phyloP scores from a whole-genome alignment of 2,888 invertebrate species.

The Drosophila borborema region DNA sequence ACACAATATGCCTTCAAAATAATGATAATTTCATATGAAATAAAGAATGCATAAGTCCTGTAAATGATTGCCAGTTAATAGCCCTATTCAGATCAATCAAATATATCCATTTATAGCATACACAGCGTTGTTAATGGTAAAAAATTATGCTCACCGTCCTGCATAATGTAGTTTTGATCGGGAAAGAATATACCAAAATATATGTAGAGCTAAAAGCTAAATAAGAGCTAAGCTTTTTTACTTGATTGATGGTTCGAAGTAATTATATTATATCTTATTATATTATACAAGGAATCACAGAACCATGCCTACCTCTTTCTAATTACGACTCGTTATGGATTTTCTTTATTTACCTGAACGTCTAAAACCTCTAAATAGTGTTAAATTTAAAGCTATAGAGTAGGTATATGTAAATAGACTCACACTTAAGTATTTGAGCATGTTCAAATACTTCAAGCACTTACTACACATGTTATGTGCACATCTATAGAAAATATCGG shows the following conservation, averaged over 20 bases:
- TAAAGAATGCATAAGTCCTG: constrained; percentile 1
- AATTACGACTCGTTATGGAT: not conserved
- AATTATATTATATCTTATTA: no score
- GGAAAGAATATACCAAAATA: not conserved
- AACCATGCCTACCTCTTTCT: not conserved
- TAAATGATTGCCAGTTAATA: constrained; percentile 12
- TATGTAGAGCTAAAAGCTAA: no score
- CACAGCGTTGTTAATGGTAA: not conserved
- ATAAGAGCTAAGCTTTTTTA: not conserved
- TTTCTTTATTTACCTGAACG: not conserved
- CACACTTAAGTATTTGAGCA: not conserved
- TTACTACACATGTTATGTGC: not conserved
- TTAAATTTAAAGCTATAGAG: not conserved
- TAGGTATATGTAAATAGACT: not conserved
- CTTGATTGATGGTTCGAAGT: no score
- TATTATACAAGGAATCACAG: not conserved
- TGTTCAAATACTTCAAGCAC: not conserved
- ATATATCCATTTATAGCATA: not conserved
- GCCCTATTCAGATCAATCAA: not conserved
- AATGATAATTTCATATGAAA: constrained; percentile 31
- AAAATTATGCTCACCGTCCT: no score
- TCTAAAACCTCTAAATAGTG: not conserved
- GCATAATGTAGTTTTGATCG: not conserved
- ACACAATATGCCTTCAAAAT: constrained; percentile 1
- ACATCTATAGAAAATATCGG: constrained; percentile 1